A percentile compares a stretch with the other conserved stretches of the same genome.
Conservation (phyloP, 2,888 invertebrate genomes). For the Tanypteryx hageni region DNA sequence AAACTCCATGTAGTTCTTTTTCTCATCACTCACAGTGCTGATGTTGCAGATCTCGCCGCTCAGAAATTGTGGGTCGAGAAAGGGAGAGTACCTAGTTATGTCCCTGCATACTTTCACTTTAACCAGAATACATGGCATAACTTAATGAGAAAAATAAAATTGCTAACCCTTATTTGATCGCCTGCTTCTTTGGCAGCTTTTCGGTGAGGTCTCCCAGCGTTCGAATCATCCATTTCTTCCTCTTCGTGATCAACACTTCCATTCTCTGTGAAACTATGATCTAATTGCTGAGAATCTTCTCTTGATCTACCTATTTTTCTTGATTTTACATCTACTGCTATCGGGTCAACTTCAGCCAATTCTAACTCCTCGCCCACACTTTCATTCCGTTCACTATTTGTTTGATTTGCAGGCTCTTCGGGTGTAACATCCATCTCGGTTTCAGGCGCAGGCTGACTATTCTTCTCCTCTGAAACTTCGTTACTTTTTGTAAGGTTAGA, state of each 20-base stretch:
- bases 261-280: not conserved
- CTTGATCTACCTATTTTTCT: not conserved
- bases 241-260: not conserved
- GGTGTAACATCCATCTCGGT: not conserved
- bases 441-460: not conserved
- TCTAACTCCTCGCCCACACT: not conserved
- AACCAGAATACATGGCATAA: not conserved
- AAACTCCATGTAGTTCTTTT: too few relatives aligned
- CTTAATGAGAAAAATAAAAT: not conserved
- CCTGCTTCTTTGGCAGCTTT: slow-evolving; percentile 70
- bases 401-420: not conserved
- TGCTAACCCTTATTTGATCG: slow-evolving; percentile 70
- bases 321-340: not conserved
- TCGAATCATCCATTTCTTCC: not conserved
- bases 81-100: too few relatives aligned
- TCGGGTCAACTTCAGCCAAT: not conserved
- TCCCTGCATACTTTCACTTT: not conserved
- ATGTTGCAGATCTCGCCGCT: too few relatives aligned
- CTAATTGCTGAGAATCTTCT: not conserved
- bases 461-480: not conserved
- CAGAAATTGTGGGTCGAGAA: too few relatives aligned
- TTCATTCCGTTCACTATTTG: not conserved
- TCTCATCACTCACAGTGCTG: too few relatives aligned
- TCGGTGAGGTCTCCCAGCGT: slow-evolving; percentile 68
- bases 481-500: not conserved